Evolutionary conservation across 2,888 invertebrate genomes (phyloP).

Genomic region (Heteropelma amictum): DNA sequence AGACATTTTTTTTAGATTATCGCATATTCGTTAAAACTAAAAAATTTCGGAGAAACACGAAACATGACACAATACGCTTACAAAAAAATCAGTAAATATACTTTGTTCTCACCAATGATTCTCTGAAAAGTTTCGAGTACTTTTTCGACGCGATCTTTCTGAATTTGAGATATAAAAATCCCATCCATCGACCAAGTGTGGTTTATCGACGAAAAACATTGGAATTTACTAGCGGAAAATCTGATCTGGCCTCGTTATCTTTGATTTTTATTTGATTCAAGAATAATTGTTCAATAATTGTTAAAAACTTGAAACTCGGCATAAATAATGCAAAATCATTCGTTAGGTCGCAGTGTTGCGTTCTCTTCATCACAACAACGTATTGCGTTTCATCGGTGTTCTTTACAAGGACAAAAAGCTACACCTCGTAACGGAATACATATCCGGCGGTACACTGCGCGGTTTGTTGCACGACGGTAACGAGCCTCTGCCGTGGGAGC

Average conservation of each 20-base stretch:
- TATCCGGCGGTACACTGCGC: conserved; percentile 93
- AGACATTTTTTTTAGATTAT: no score
- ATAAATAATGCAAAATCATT: background rate
- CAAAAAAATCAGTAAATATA: no score
- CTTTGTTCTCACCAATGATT: no score
- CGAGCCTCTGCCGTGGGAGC: conserved; percentile 87
- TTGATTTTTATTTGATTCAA: background rate
- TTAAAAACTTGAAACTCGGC: background rate
- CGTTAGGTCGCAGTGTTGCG: conserved; percentile 91
- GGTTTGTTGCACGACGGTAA: conserved; percentile 88
- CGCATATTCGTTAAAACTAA: no score
- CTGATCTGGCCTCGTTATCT: background rate
- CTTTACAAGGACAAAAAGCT: conserved; percentile 94
- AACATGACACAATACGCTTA: no score
- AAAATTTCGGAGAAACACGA: no score
- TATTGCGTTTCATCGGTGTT: conserved; percentile 94
- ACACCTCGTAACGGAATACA: conserved; percentile 95
- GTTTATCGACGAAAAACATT: no score
- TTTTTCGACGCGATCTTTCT: no score
- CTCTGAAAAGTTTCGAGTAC: no score
- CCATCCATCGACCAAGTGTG: no score
- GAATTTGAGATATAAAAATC: no score
- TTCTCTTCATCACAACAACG: conserved; percentile 93
- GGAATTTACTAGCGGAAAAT: no score
- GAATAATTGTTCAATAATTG: background rate